Evolutionary conservation across 2,113 vertebrate genomes (phyloP).

Genomic region (Alaudala cheleensis): DNA sequence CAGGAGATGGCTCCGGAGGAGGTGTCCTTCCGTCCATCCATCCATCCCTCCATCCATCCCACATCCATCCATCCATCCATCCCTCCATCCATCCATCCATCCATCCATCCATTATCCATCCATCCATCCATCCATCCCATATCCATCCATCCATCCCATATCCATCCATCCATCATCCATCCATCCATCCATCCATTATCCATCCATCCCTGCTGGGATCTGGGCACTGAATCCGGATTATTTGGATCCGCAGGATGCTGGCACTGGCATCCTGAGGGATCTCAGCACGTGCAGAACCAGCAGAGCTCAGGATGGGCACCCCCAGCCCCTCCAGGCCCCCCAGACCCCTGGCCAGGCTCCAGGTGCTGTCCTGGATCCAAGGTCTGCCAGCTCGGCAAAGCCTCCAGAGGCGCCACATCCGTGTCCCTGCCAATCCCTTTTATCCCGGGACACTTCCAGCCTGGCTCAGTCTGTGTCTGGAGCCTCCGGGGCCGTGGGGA

Average conservation of each 20-base stretch:
- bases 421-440: no score
- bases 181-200: neutral
- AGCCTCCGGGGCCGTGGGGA: neutral
- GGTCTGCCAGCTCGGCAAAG: neutral
- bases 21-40: neutral
- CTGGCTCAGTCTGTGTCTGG: rapidly evolving
- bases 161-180: neutral
- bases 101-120: neutral
- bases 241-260: rapidly evolving
- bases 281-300: rapidly evolving
- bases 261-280: rapidly evolving
- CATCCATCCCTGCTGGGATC: neutral
- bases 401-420: rapidly evolving
- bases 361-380: neutral
- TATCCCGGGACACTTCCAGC: neutral
- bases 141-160: neutral
- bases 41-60: neutral
- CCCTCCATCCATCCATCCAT: neutral
- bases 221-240: rapidly evolving
- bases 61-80: neutral
- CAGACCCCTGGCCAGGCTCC: neutral
- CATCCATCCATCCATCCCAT: neutral
- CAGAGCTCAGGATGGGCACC: rapidly evolving
- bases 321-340: neutral
- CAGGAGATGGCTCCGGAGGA: rapidly evolving